phyloP scores from a whole-genome alignment of 2,797 vertebrate genomes.

The Microctenopoma lineatum region DNA sequence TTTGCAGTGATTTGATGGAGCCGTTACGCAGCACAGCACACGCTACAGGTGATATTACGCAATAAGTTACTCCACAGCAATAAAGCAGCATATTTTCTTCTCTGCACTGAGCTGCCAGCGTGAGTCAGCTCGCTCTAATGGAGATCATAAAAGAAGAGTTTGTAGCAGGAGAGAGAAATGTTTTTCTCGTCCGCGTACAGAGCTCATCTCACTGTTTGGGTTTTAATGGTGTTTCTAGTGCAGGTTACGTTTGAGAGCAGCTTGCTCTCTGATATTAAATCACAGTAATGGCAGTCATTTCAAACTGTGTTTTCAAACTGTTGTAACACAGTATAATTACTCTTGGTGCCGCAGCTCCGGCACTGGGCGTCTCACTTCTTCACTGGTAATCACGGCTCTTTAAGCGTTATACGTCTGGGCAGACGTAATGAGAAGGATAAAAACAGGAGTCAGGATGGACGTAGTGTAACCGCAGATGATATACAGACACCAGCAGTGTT shows the following conservation, averaged over 20 bases:
- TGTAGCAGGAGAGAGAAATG: neutral
- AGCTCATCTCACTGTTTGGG: neutral
- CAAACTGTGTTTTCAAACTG: neutral
- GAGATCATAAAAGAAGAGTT: neutral
- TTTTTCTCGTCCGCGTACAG: neutral
- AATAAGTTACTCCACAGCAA: constrained; percentile 3
- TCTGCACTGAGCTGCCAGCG: neutral
- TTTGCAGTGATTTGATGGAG: neutral
- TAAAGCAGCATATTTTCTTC: constrained; percentile 8
- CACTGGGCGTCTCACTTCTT: neutral
- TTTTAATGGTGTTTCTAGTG: neutral
- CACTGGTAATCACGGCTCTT: neutral
- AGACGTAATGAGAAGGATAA: too few relatives aligned
- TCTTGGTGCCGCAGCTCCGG: neutral
- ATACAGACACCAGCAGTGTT: too few relatives aligned
- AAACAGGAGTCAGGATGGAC: too few relatives aligned
- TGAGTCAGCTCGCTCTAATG: neutral
- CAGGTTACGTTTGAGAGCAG: constrained; percentile 2
- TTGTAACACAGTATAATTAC: constrained; percentile 2
- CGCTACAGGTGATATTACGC: constrained; percentile 18
- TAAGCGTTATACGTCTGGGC: too few relatives aligned
- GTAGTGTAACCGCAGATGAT: too few relatives aligned
- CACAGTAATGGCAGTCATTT: neutral
- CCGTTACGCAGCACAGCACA: neutral
- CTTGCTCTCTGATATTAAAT: neutral